Evolutionary conservation across 2,113 vertebrate genomes (phyloP), one percentile per base, ranked within the genome.

Genomic region (human): DNA sequence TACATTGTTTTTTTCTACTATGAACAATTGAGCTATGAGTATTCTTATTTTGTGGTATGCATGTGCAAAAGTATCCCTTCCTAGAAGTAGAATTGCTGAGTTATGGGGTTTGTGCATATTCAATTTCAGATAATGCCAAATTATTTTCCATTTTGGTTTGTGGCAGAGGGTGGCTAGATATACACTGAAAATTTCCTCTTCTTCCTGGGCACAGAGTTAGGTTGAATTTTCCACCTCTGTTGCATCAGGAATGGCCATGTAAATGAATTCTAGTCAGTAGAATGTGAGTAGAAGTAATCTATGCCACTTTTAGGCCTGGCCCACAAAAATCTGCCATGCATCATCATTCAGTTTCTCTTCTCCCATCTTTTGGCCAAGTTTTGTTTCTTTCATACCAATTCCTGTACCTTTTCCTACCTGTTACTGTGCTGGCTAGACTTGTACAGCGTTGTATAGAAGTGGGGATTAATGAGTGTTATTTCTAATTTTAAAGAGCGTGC

Each of bases 121-220:
- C 45, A 86, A 2, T 90, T 76, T 97, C 43, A 87, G 30, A 52
- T n/a, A 85, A 70, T 25, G 30, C 35, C 64, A 82, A 82, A 78
- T 78, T 93, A 50, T 90, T 95, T 95, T 95, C 57, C 40, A 70
- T 2, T 90, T 87, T 86, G 4, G 6, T 80, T 93, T 93, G 35
- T 75, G 17, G 32, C 52, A 90, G 20, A 75, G 35, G 30, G 57
- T 93, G 73, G 32, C 73, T 93, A 90, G n/a, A 10, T 84, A 38
- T 90, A 82, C 38, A 81, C 38, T 80, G 35, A 90, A 85, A 30
- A 40, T n/a, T 80, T 59, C 18, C 23, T 81, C 48, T 81, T 86
- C 55, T 93, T 90, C 35, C 75, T 70, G 81, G 38, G 75, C 16
- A 89, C 35, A 80, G 52, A 92, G n/a, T 70, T 76, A 20, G 59